Percentiles rank a stretch among this genome's conserved stretches.
Evolutionary conservation across 2,888 invertebrate species (phyloP).

Genomic region (Entomobrya multifasciata): DNA sequence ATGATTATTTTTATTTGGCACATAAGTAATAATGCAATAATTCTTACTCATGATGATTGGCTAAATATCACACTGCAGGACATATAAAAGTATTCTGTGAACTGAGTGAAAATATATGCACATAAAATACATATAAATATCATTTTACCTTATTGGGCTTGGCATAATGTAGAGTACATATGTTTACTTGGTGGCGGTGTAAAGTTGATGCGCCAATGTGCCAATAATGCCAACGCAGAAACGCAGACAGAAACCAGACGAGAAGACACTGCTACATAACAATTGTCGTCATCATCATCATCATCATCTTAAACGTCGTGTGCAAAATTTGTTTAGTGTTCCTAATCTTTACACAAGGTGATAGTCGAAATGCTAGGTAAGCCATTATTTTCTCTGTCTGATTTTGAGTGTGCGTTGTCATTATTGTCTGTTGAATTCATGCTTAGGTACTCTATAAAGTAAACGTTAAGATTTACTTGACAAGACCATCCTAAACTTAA

Average conservation of each 20-base stretch:
- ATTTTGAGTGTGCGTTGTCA: not conserved
- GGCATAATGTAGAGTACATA: not conserved
- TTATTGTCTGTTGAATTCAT: not conserved
- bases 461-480: not conserved
- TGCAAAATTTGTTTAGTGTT: constrained; percentile 5
- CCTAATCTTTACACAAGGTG: constrained; percentile 27
- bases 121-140: constrained; percentile 47
- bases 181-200: not conserved
- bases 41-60: not conserved
- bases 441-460: not conserved
- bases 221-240: constrained; percentile 43
- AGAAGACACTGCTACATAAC: not conserved
- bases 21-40: constrained; percentile 33
- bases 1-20: constrained; percentile 24
- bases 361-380: not conserved
- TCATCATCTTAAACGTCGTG: not conserved
- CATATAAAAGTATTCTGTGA: not conserved
- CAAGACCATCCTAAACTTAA: constrained; percentile 14
- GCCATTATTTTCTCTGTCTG: constrained; percentile 15
- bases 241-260: constrained; percentile 47
- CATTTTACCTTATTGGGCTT: constrained; percentile 39
- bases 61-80: too few relatives aligned
- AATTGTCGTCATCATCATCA: not conserved
- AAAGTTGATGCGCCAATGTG: not conserved
- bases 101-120: constrained; percentile 33